These are phyloP conservation scores for Meleagris gallopavo DNA, from an alignment of 2,113 vertebrate species.

Conservation along the genomic window DNA sequence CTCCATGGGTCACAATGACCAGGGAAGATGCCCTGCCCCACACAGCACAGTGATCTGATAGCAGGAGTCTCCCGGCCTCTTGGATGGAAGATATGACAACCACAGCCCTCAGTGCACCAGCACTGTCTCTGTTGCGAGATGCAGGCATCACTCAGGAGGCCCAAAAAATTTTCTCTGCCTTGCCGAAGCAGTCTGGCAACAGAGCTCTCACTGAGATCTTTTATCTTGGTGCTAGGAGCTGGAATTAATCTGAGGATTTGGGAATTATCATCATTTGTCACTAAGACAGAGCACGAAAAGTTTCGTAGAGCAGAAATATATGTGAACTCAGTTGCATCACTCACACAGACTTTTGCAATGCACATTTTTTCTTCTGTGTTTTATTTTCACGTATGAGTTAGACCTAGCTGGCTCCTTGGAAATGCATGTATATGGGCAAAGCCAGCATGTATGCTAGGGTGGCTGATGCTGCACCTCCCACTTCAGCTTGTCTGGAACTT, in stretches of 20 bases:
- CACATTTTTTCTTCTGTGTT: neutral
- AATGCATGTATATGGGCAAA: neutral
- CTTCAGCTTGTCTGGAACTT: neutral
- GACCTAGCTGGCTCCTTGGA: neutral
- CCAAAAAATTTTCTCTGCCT: neutral
- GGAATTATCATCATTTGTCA: neutral
- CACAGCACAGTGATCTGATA: neutral
- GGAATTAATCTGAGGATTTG: neutral
- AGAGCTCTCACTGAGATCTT: neutral
- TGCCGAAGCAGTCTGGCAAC: neutral
- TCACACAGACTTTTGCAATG: accelerated
- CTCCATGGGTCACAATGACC: neutral
- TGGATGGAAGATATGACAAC: neutral
- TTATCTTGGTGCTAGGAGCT: neutral
- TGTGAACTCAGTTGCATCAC: neutral
- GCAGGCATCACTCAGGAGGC: neutral
- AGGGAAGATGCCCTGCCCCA: neutral
- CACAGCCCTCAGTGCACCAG: neutral
- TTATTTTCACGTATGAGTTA: neutral
- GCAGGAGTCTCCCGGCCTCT: neutral
- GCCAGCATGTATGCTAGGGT: neutral
- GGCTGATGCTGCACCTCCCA: neutral
- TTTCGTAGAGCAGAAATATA: neutral
- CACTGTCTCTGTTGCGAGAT: neutral
- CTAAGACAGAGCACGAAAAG: neutral